These are phyloP conservation scores for Oegoconia quadripuncta DNA, from an alignment of 2,888 invertebrate genomes.

Conservation along the genomic window DNA sequence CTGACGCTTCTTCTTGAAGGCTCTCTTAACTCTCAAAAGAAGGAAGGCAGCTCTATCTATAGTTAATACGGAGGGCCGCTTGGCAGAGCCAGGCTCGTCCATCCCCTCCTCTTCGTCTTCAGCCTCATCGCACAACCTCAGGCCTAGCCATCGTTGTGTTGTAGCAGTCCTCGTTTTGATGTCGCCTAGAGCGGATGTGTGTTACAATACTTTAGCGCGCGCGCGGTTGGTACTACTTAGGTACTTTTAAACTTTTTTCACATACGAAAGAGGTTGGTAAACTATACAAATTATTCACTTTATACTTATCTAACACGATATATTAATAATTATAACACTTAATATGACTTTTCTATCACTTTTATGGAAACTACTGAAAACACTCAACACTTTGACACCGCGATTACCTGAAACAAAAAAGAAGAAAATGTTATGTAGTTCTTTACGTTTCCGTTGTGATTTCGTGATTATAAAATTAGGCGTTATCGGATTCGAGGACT, in stretches of 20 bases:
- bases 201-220: not conserved
- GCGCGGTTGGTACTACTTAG: not conserved
- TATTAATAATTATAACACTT: not conserved
- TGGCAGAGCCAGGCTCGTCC: slow-evolving; percentile 69
- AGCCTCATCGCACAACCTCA: slow-evolving; percentile 76
- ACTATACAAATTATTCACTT: not conserved
- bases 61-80: slow-evolving; percentile 84
- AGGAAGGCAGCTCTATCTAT: slow-evolving; percentile 95
- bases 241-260: too few relatives aligned
- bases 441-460: not conserved
- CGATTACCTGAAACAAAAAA: slow-evolving; percentile 4
- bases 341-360: not conserved
- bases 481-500: too few relatives aligned
- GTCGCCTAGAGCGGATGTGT: slow-evolving; percentile 28
- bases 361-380: too few relatives aligned
- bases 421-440: not conserved
- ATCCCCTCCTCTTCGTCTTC: slow-evolving; percentile 61
- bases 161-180: slow-evolving; percentile 61
- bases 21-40: slow-evolving; percentile 91
- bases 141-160: slow-evolving; percentile 75
- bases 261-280: too few relatives aligned
- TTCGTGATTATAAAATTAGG: too few relatives aligned
- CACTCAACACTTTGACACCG: not conserved
- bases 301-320: not conserved
- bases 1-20: slow-evolving; percentile 93